A percentile compares a stretch with the other conserved stretches of the same genome.
Evolutionary conservation across 1,140 invertebrate genomes (phyloP).

Genomic region (Dufourea novaeangliae): DNA sequence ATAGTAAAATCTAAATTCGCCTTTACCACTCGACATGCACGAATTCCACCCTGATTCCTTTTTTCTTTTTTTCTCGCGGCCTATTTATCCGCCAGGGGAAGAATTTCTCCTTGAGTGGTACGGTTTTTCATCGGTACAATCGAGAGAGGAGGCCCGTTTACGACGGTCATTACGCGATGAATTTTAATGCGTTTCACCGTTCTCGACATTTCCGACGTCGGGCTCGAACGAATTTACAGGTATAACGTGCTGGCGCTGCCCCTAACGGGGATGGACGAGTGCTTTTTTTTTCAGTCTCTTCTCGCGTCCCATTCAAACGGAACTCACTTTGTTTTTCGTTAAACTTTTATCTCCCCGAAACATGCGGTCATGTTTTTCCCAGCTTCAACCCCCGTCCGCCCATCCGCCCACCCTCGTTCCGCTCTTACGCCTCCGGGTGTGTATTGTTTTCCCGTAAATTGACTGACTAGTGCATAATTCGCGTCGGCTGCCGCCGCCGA

Average conservation of each 20-base stretch:
- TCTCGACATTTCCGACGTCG: conserved; percentile 30
- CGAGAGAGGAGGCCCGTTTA: conserved; percentile 28
- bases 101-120: neutral
- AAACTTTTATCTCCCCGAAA: conserved; percentile 50
- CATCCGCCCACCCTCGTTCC: neutral
- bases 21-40: neutral
- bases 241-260: conserved; percentile 17
- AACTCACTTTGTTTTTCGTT: conserved; percentile 49
- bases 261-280: conserved; percentile 30
- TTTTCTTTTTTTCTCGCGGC: neutral
- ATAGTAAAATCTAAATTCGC: too few species aligned
- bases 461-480: conserved; percentile 35
- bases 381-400: too few species aligned
- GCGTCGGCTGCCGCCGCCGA: neutral
- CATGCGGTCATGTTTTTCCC: conserved; percentile 47
- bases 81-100: conserved; percentile 10
- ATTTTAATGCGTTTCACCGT: conserved; percentile 44
- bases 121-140: conserved; percentile 10
- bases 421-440: conserved; percentile 16
- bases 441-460: conserved; percentile 35
- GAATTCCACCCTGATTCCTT: neutral
- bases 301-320: conserved; percentile 26
- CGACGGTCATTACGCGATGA: conserved; percentile 45
- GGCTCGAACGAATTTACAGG: conserved; percentile 23
- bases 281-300: neutral